Conservation (phyloP, 35 echinoderm and acorn worm genomes). For the Heliocidaris tuberculata region DNA sequence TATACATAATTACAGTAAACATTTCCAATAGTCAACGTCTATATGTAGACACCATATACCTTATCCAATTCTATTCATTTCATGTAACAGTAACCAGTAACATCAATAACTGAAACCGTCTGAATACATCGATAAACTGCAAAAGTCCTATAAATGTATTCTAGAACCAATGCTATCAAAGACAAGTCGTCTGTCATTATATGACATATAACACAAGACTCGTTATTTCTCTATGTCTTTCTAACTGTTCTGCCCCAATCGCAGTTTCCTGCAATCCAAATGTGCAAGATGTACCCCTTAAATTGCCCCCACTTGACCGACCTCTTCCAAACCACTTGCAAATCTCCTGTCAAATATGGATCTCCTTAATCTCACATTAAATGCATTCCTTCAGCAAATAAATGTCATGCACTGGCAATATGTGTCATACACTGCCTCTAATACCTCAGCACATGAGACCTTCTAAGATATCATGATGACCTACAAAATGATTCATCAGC, state of each 20-base stretch:
- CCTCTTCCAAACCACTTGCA: neutral
- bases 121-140: too few species aligned
- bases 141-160: too few species aligned
- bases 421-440: neutral
- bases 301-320: neutral
- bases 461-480: neutral
- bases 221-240: neutral
- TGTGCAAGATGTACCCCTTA: neutral
- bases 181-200: too few species aligned
- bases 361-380: conserved; percentile 4
- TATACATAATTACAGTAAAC: too few species aligned
- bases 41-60: too few species aligned
- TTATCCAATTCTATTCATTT: too few species aligned
- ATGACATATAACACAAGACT: too few species aligned
- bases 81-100: too few species aligned
- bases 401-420: neutral
- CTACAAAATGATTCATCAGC: neutral
- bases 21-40: too few species aligned
- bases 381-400: neutral
- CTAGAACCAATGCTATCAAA: too few species aligned
- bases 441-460: neutral
- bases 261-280: neutral
- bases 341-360: neutral
- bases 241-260: neutral
- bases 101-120: too few species aligned